Evolutionary conservation across 2,113 vertebrate species (phyloP), one percentile per base, ranked within the genome.

Genomic region (Arenaria interpres): DNA sequence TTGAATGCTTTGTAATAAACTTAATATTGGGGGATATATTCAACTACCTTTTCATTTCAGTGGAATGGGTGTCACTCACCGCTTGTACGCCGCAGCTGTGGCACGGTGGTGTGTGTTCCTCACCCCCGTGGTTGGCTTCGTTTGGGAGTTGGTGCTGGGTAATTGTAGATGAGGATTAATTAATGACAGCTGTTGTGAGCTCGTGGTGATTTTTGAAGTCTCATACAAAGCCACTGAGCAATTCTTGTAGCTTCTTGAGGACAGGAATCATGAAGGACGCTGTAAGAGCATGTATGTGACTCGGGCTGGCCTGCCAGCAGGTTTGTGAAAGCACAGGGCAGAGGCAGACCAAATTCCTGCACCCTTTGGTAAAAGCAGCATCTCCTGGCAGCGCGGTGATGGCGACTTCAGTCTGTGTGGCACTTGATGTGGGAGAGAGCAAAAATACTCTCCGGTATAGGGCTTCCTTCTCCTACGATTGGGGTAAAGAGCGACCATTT

Each of bases 321-420:
- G 48, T 18, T 72, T 39, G 9, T 45, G 69, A n/a, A 54, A 56
- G 74, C 18, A 21, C 15, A 32, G 48, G 66, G 56, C 41, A 81
- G 63, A 83, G 50, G 22, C 4, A 43, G 64, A 62, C 37, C 27
- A 9, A 50, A 71, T 76, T 93, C 68, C n/a, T 17, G 21, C 0
- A 0, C 2, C 16, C 54, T n/a, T 25, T 30, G 14, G 78, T 68
- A 75, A 14, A 4, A 59, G 43, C 0, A 1, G 20, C 0, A 6
- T 81, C 71, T 72, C 48, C 51, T 64, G 83, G 41, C 32, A 9
- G 24, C 1, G 2, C 0, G 1, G 33, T 32, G 18, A 7, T 18
- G 10, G 43, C 4, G 2, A 2, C 41, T 76, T 88, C 0, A 0
- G 25, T 21, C 37, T 57, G 2, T 30, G 39, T 66, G 56, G 37